Evolutionary conservation across 1,140 invertebrate species (phyloP), one percentile per base, ranked within the genome.

Genomic region (Drosophila sturtevanti): DNA sequence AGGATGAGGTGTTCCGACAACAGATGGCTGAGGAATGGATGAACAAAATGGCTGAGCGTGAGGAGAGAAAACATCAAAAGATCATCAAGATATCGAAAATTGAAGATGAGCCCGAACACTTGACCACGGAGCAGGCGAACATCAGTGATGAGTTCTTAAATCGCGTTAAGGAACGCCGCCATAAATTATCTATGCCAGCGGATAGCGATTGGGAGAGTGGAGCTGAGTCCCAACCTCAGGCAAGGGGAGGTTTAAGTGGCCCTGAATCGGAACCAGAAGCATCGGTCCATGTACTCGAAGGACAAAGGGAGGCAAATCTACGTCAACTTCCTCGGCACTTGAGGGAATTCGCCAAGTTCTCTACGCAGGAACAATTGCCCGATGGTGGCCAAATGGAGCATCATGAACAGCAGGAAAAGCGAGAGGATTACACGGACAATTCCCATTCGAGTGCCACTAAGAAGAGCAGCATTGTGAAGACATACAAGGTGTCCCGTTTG

Each of bases 21-120:
- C 93, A 94, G 87, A 97, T 97, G 96, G 97, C 96, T 85, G 93
- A 95, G 68, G 96, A 97, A 91, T 97, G 96, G 91, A 94, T 96
- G 89, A 93, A 94, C 79, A 95, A 96, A 92, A 94, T 97, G 58
- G 93, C 95, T 1, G 95, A 96, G 91, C 93, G 96, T n/a, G 94
- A 96, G 72, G 94, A 97, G 81, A 93, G 96, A 27, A 95, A 95
- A 61, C 94, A 96, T 54, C 94, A 96, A 27, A 96, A 96, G 91
- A 93, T 97, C 12, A 95, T 97, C 14, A 96, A 96, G 92, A 94
- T 97, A 55, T 89, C 89, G 0, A 90, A 91, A 60, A 69, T 91
- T 22, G 89, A 91, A 52, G 89, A 90, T 11, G 76, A 89, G 77
- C 72, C 62, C 11, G 77, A 82, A 1, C 81, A 77, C 18, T 81